Conservation (phyloP, 2,888 invertebrate species). For the Ornithoptera priamus region DNA sequence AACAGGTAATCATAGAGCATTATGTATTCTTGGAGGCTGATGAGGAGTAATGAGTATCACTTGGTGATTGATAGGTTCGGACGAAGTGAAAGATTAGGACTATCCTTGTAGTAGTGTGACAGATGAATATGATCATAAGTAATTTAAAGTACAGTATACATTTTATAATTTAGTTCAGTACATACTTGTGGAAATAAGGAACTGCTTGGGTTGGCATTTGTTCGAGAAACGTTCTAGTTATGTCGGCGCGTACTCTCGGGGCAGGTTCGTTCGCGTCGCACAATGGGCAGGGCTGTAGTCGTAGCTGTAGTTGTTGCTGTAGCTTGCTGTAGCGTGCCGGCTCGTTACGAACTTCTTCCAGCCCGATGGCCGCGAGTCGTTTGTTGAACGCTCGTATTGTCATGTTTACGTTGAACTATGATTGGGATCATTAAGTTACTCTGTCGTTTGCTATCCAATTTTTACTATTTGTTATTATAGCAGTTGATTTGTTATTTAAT, state of each 20-base stretch:
- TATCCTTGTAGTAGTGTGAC: too few species aligned
- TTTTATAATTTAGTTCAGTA: constrained; percentile 16
- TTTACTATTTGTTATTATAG: not conserved
- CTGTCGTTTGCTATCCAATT: not conserved
- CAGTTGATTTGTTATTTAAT: not conserved
- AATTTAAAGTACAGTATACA: not conserved
- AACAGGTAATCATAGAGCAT: too few species aligned
- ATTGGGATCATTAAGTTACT: constrained; percentile 22
- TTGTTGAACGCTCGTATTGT: constrained; percentile 32
- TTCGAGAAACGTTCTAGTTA: constrained; percentile 41
- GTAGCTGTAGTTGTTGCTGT: not conserved
- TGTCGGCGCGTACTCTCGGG: constrained; percentile 36
- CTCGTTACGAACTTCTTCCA: constrained; percentile 52
- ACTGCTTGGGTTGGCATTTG: constrained; percentile 34
- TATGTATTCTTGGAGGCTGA: too few species aligned
- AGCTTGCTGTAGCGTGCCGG: constrained; percentile 38
- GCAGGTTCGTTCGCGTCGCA: constrained; percentile 36
- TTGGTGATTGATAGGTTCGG: too few species aligned
- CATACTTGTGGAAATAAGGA: constrained; percentile 17
- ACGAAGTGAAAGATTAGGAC: too few species aligned
- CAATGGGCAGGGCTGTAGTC: constrained; percentile 38
- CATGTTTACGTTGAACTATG: constrained; percentile 23
- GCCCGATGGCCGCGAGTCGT: constrained; percentile 39
- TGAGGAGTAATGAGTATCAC: too few species aligned
- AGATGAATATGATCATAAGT: not conserved